A percentile compares a stretch with the other conserved stretches of the same genome.
phyloP scores from a whole-genome alignment of 2,888 invertebrate genomes.

The Malachius bipustulatus region DNA sequence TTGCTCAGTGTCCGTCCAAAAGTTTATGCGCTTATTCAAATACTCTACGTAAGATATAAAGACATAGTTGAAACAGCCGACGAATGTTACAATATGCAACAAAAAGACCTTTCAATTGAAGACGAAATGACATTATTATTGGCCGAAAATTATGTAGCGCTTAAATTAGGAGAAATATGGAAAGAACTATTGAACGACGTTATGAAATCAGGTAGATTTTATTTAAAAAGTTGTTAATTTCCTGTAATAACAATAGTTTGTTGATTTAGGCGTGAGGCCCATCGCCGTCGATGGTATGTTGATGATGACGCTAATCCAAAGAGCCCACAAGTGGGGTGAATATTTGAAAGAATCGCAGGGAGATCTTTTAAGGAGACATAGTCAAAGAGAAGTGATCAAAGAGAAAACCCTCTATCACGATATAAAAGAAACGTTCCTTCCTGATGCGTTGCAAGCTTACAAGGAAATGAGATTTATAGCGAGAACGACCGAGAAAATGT shows the following conservation, averaged over 20 bases:
- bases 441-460: constrained; percentile 32
- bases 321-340: constrained; percentile 31
- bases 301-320: constrained; percentile 29
- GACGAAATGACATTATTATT: constrained; percentile 37
- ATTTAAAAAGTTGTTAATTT: too few relatives aligned
- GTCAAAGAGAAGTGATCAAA: too few relatives aligned
- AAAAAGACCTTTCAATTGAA: constrained; percentile 25
- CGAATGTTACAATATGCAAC: constrained; percentile 33
- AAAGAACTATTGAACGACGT: constrained; percentile 33
- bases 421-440: constrained; percentile 31
- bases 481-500: constrained; percentile 33
- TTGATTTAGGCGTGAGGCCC: constrained; percentile 31
- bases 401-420: constrained; percentile 32
- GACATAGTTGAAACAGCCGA: constrained; percentile 29
- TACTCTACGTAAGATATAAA: constrained; percentile 29
- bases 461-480: constrained; percentile 33
- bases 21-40: constrained; percentile 36
- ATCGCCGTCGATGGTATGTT: constrained; percentile 32
- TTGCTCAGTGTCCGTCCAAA: constrained; percentile 37
- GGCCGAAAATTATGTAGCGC: constrained; percentile 36
- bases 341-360: constrained; percentile 31
- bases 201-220: too few relatives aligned
- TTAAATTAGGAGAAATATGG: constrained; percentile 39
- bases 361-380: constrained; percentile 26
- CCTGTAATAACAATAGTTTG: too few relatives aligned